Conservation (phyloP, 2,888 invertebrate genomes). For the Leucania comma region DNA sequence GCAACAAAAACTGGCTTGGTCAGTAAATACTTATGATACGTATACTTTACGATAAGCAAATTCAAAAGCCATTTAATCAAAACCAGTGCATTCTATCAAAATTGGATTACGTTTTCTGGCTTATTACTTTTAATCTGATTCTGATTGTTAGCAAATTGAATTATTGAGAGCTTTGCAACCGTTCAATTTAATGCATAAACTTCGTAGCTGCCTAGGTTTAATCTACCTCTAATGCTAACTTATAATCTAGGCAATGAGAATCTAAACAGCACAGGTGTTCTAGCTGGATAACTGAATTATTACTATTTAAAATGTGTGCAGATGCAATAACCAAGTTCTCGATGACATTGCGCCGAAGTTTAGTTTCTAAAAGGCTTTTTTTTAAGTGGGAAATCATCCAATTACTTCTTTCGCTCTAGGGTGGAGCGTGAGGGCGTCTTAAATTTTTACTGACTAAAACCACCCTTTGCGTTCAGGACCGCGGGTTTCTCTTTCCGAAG, state of each 20-base stretch:
- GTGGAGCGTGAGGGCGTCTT: too few species aligned
- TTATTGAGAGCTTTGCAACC: slow-evolving; percentile 9
- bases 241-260: slow-evolving; percentile 23
- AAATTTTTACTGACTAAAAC: neutral
- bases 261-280: slow-evolving; percentile 34
- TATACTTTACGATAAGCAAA: slow-evolving; percentile 5
- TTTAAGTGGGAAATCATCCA: neutral
- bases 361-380: neutral
- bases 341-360: slow-evolving; percentile 1
- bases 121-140: slow-evolving; percentile 42
- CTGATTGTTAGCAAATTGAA: slow-evolving; percentile 56
- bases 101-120: slow-evolving; percentile 30
- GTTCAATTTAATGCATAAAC: slow-evolving; percentile 36
- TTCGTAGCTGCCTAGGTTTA: slow-evolving; percentile 7
- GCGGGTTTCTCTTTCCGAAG: too few species aligned
- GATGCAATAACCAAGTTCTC: neutral
- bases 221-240: slow-evolving; percentile 12
- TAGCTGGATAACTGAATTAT: slow-evolving; percentile 22
- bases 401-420: neutral
- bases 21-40: neutral
- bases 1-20: neutral
- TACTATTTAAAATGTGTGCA: neutral
- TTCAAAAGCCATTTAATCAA: slow-evolving; percentile 17
- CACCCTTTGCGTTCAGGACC: too few species aligned
- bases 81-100: slow-evolving; percentile 6